These are phyloP conservation scores for Eudyptes chrysolophus DNA, from an alignment of 2,113 vertebrate genomes.

Conservation along the genomic window DNA sequence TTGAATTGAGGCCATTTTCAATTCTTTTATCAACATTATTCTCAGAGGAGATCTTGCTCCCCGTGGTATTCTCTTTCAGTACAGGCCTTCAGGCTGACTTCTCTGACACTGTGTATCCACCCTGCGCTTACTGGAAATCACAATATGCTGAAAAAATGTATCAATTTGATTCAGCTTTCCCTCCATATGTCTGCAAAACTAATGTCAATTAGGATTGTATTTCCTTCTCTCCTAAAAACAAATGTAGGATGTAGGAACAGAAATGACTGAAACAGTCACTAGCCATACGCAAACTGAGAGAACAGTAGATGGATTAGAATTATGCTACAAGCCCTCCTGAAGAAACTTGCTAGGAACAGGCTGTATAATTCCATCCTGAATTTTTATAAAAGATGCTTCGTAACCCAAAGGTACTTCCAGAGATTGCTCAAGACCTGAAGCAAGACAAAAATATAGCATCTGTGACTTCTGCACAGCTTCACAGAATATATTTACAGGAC, in stretches of 20 bases:
- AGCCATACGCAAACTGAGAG: not conserved
- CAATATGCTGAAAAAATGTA: not conserved
- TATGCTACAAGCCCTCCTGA: not conserved
- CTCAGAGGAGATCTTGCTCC: not conserved
- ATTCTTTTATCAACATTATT: not conserved
- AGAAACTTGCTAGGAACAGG: not conserved
- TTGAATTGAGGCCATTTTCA: constrained; percentile 14
- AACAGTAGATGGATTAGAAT: not conserved
- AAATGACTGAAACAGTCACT: not conserved
- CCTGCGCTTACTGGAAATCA: not conserved
- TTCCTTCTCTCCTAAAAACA: not conserved
- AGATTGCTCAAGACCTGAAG: not conserved
- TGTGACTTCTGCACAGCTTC: not conserved
- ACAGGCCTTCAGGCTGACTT: not conserved
- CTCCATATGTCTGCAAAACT: not conserved
- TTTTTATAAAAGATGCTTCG: not conserved
- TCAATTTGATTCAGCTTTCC: not conserved
- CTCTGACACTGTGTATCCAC: not conserved
- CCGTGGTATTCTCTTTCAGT: not conserved
- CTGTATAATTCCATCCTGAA: not conserved
- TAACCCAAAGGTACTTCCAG: not conserved
- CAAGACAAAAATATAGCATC: not conserved
- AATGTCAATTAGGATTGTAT: not conserved
- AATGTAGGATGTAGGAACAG: not conserved
- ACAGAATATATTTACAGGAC: not conserved